Evolutionary conservation across 1,140 invertebrate species (phyloP), one percentile per base, ranked within the genome.

Genomic region (Pentalonia nigronervosa): DNA sequence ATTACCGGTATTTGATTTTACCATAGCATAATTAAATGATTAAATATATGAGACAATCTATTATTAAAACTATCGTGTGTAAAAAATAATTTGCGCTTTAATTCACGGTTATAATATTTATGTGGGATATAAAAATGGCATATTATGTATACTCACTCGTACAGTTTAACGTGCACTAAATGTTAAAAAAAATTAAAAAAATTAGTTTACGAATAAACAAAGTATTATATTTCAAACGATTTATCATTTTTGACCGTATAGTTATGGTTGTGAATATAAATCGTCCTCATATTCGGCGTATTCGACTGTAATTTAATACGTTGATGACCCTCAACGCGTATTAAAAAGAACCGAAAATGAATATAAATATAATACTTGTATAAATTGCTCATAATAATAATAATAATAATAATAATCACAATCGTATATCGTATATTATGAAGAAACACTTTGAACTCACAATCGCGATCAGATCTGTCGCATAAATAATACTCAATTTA

Each of bases 271-370:
- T 48, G 45, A 47, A 47, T 87, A 47, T 87, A 47, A 87, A 87
- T 47, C 36, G 84, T 87, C 83, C 23, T 87, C 23, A 47, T 87
- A 87, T 87, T 87, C 84, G 25, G 45, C 1, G 6, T 48, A 48
- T 87, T 87, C 45, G 23, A 34, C 25, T 87, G 84, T 87, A 87
- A 87, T 87, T 87, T 87, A 87, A 87, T 87, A 87, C 45, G 30
- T 87, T n/a, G 84, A 87, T 87, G 84, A n/a, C 84, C 41, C 45
- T 87, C 84, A 47, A 17, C 7, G 45, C 25, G 84, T n/a, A 87
- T 87, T 87, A 87, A 87, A 41, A 87, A 87, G 14, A 87, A 48
- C 45, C 45, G 45, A 47, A 87, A 87, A 47, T 25, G 23, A 84
- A 84, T 84, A 25, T 30, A 45, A 84, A 84, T 84, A 30, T 45